A percentile compares a stretch with the other conserved stretches of the same genome.
phyloP scores from a whole-genome alignment of 2,113 vertebrate species.

The Telmatochromis sp. region DNA sequence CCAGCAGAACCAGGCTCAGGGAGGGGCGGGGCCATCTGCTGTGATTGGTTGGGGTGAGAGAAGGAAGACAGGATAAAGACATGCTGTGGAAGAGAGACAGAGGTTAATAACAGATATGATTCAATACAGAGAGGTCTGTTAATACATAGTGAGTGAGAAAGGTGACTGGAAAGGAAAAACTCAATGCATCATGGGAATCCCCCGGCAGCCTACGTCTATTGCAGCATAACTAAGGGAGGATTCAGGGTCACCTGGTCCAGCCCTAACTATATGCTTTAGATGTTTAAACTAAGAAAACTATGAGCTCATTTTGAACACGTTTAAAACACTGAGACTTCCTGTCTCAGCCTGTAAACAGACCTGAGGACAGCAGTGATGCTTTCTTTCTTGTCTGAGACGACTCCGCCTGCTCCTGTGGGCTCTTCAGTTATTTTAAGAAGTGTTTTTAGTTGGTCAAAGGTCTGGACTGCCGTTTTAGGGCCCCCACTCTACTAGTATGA shows the following conservation, averaged over 20 bases:
- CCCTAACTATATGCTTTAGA: not conserved
- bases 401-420: not conserved
- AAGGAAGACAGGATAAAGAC: no score
- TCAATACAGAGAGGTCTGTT: rapidly evolving
- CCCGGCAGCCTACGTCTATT: rapidly evolving
- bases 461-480: not conserved
- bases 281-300: not conserved
- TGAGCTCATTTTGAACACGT: not conserved
- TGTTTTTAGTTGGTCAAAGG: not conserved
- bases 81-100: no score
- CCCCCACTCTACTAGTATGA: not conserved
- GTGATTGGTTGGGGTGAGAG: no score
- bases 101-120: rapidly evolving
- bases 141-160: rapidly evolving
- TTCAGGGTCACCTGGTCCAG: no score
- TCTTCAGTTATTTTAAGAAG: not conserved
- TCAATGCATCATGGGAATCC: no score
- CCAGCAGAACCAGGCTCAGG: rapidly evolving
- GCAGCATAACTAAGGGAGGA: no score
- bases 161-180: no score
- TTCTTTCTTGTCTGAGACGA: not conserved
- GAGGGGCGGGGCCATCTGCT: no score
- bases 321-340: not conserved
- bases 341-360: not conserved
- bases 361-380: not conserved